A percentile compares a stretch with the other conserved stretches of the same genome.
Conservation (phyloP, 2,113 vertebrate genomes). For the Setophaga kirtlandii region DNA sequence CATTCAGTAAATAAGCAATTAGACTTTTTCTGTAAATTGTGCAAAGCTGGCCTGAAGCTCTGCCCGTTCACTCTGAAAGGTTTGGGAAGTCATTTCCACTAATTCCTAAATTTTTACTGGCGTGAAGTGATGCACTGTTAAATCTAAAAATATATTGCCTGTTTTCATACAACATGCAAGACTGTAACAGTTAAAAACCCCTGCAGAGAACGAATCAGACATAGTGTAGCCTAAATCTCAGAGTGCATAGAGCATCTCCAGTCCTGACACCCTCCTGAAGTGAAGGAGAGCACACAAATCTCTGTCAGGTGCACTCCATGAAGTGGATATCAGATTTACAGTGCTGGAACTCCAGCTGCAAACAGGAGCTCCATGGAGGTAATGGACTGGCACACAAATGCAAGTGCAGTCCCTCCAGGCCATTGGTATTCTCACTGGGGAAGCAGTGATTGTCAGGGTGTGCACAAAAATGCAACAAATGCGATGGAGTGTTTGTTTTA, state of each 20-base stretch:
- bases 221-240: not conserved
- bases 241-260: not conserved
- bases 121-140: not conserved
- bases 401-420: not conserved
- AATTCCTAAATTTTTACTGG: not conserved
- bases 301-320: not conserved
- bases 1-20: constrained; percentile 31
- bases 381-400: not conserved
- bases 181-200: not conserved
- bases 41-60: not conserved
- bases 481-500: not conserved
- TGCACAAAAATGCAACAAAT: not conserved
- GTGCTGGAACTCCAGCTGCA: not conserved
- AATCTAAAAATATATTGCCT: not conserved
- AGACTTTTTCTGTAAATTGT: not conserved
- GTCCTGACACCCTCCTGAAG: not conserved
- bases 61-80: not conserved
- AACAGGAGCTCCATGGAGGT: not conserved
- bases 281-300: not conserved
- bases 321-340: not conserved
- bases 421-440: not conserved
- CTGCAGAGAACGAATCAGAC: not conserved
- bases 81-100: not conserved
- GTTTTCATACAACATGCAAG: not conserved
- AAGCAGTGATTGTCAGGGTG: not conserved